Base-by-base conservation (phyloP, 2,797 vertebrate genomes). In the Fistularia commersonii region DNA sequence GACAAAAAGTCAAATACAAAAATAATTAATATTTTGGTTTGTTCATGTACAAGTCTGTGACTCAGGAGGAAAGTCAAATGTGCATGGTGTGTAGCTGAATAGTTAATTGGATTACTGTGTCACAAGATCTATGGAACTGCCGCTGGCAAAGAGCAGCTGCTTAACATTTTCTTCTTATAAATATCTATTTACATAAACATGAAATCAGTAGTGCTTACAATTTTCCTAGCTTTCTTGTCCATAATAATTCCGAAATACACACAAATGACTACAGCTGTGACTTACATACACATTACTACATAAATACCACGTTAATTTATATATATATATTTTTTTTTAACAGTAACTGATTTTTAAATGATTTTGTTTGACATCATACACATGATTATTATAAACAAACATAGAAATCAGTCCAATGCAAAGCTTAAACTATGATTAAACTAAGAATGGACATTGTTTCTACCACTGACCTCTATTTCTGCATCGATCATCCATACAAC, bases 31-130 rank as follows among this genome's bases (percentile, higher is more conserved):
- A 23, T 23, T 23, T 23, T 23, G 23, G 2, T 23, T 23, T 23
- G 23, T 2, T 23, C 23, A 23, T 23, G 4, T 23, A 23, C 23
- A 23, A 23, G 23, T 23, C 23, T 23, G 23, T 23, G 23, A 23
- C 23, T 23, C 23, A 23, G 23, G 23, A 23, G 57, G 49, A 67
- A 73, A 73, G 48, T 65, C 48, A 48, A 62, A 55, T 45, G 61
- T 54, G 53, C 43, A 56, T 64, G 53, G 67, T 63, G 59, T 70
- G 76, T 56, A 72, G 64, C 77, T 81, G 80, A 87, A 76, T 69
- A 68, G 79, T 72, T 84, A 86, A 87, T 84, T 84, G 82, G 85
- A 87, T 87, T 87, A 87, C 15, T 41, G 70, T 64, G 79, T 87
- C 85, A 87, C 82, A 84, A 81, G 87, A 86, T 81, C 59, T 41